Evolutionary conservation across 1,140 invertebrate species (phyloP), one percentile per base, ranked within the genome.

Genomic region (Zaprionus africanus): DNA sequence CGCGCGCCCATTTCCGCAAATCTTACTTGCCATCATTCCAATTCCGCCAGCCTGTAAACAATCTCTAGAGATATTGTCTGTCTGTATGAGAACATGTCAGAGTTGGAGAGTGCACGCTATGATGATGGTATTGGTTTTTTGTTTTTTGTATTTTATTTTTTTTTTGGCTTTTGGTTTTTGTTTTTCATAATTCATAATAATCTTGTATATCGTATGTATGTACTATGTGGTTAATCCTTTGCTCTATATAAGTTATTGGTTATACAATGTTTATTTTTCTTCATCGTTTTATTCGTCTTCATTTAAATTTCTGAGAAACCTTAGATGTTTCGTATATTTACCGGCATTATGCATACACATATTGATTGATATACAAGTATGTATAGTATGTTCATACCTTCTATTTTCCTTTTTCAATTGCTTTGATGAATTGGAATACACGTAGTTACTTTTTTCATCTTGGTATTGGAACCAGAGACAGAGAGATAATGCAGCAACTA

Each of bases 381-480:
- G 41, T 68, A 51, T 61, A 68, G 41, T 68, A 51, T 61, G 71
- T 24, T 22, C 28, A 65, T 70, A 60, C 75, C 56, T 68, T 81
- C 68, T 81, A 76, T 81, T 82, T 79, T 84, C 66, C 74, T 75
- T 86, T 81, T 86, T 90, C 79, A 85, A 90, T 90, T 90, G 85
- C 85, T 90, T 90, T 90, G 73, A 82, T 90, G 82, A 90, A 90
- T 86, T 90, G 85, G 85, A 90, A 90, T 90, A 90, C 85, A 90
- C 86, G 86, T 91, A 90, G 85, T 80, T 90, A 79, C 62, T 72
- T 79, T 79, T 54, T 78, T 84, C 49, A 59, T 58, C 51, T 49
- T 67, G 58, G 62, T 65, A 58, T 78, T 70, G 60, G 56, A 54
- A 67, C 74, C 68, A 75, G 76, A 75, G 76, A 43, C 69, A 51